Conservation (phyloP, 2,113 vertebrate species). For the Stigmatopora nigra region DNA sequence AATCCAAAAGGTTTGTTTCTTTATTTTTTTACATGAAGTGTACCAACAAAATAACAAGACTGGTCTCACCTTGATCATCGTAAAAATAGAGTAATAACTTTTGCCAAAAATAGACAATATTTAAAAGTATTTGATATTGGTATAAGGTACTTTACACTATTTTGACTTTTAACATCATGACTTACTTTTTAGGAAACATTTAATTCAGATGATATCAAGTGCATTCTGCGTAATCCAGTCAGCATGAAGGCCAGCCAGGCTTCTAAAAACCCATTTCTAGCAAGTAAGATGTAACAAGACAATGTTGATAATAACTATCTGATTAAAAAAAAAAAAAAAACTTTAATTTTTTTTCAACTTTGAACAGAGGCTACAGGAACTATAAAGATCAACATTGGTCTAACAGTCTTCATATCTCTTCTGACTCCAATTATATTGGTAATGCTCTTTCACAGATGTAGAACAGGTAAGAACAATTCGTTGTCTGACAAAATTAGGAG, state of each 20-base stretch:
- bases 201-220: background rate
- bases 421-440: background rate
- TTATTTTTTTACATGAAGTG: background rate
- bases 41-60: background rate
- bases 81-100: background rate
- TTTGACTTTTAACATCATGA: no score
- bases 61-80: background rate
- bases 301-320: background rate
- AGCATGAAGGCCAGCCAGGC: constrained; percentile 6
- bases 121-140: no score
- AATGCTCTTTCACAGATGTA: constrained; percentile 8
- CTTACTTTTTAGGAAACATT: background rate
- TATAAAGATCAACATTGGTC: constrained; percentile 1
- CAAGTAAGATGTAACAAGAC: background rate
- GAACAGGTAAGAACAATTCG: constrained; percentile 30
- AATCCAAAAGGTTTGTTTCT: constrained; percentile 20
- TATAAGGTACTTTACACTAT: no score
- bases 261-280: background rate
- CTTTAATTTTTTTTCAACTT: background rate
- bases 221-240: constrained; percentile 33
- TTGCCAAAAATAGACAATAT: no score
- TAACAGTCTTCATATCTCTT: constrained; percentile 16
- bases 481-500: background rate
- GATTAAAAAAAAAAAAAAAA: background rate
- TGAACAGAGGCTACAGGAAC: accelerated